phyloP scores from a whole-genome alignment of 2,797 vertebrate genomes.

The Neopelma chrysocephalum region DNA sequence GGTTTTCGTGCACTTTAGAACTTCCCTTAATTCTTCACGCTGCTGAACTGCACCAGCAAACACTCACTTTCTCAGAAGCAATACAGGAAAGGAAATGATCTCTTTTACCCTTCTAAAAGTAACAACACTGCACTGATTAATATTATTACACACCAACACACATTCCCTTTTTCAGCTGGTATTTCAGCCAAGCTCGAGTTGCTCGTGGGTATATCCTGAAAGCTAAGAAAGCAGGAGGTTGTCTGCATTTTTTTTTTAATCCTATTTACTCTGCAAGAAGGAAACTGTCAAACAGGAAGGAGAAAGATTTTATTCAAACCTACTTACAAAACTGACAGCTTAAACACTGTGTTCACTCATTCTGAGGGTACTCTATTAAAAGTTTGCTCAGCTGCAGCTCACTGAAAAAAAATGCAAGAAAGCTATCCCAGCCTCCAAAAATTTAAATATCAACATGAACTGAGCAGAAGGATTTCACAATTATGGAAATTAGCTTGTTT shows the following conservation, averaged over 20 bases:
- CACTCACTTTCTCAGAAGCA: neutral
- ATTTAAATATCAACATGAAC: neutral
- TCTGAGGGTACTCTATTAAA: neutral
- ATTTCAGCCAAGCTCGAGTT: neutral
- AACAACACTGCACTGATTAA: neutral
- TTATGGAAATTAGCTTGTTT: neutral
- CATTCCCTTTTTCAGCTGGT: neutral
- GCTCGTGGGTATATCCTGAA: neutral
- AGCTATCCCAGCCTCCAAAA: neutral
- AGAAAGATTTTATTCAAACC: neutral
- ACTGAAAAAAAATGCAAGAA: neutral
- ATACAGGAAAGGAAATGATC: neutral
- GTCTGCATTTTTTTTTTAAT: neutral
- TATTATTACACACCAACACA: neutral
- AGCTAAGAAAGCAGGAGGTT: neutral
- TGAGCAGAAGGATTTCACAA: neutral
- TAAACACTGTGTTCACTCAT: neutral
- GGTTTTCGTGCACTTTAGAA: neutral
- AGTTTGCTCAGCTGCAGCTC: neutral
- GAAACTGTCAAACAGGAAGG: neutral
- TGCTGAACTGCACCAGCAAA: neutral
- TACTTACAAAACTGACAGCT: neutral
- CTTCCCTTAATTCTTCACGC: neutral
- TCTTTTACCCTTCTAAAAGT: neutral
- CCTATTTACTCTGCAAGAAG: neutral